phyloP scores from a whole-genome alignment of 2,113 vertebrate species.

The Panthera leo region DNA sequence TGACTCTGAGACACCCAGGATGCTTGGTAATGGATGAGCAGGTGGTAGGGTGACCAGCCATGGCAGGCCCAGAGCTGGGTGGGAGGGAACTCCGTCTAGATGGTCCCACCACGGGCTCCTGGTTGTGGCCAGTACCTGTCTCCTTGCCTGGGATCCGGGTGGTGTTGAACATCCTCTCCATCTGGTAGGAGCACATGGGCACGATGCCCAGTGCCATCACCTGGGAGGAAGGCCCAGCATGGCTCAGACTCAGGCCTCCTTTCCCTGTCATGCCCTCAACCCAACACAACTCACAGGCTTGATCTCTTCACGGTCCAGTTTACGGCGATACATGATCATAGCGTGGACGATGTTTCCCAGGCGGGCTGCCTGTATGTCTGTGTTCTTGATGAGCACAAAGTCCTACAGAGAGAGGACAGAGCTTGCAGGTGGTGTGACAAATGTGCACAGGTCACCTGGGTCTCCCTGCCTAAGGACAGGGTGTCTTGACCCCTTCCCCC shows the following conservation, averaged over 20 bases:
- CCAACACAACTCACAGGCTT: slow-evolving; percentile 86
- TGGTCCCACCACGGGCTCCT: rapidly evolving
- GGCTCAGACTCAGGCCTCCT: not conserved
- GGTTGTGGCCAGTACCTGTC: slow-evolving; percentile 83
- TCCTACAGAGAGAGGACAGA: slow-evolving; percentile 84
- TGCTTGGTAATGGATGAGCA: not conserved
- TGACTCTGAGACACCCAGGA: not conserved
- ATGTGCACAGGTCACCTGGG: not conserved
- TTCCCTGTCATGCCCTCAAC: not conserved
- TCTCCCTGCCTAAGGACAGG: not conserved
- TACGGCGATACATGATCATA: slow-evolving; percentile 93
- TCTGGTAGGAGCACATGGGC: slow-evolving; percentile 96
- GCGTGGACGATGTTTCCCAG: slow-evolving; percentile 91
- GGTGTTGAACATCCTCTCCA: slow-evolving; percentile 97
- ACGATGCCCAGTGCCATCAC: slow-evolving; percentile 92
- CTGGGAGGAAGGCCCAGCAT: slow-evolving; percentile 73
- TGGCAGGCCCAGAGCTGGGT: not conserved
- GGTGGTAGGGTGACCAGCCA: not conserved
- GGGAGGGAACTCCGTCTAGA: rapidly evolving
- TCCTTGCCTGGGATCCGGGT: slow-evolving; percentile 93
- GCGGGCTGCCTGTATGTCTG: slow-evolving; percentile 89
- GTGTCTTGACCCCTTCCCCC: not conserved
- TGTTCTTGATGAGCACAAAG: slow-evolving; percentile 88
- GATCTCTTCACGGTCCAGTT: slow-evolving; percentile 93
- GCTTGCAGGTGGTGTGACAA: not conserved